Percentiles rank a stretch among this genome's conserved stretches.
Evolutionary conservation across 2,888 invertebrate species (phyloP).

Genomic region (Digitonthophagus gazella): DNA sequence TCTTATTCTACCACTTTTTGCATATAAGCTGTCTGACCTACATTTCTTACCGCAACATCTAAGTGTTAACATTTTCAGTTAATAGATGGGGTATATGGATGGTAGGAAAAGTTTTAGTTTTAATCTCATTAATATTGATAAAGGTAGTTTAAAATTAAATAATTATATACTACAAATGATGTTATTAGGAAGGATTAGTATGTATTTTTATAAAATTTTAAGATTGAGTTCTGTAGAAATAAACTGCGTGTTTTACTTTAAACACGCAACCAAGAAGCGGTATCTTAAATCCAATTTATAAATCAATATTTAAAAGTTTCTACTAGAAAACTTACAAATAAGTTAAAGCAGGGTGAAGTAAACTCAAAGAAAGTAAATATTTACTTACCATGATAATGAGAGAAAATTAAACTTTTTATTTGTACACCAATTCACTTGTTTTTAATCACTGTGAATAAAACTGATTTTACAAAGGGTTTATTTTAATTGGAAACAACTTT

Average conservation of each 20-base stretch:
- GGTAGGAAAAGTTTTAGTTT: not conserved
- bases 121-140: too few relatives aligned
- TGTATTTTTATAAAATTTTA: not conserved
- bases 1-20: constrained; percentile 6
- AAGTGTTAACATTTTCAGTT: not conserved
- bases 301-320: not conserved
- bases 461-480: not conserved
- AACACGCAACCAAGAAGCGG: not conserved
- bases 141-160: too few relatives aligned
- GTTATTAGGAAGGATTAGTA: not conserved
- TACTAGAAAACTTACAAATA: too few relatives aligned
- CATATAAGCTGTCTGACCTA: constrained; percentile 10
- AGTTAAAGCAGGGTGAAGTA: too few relatives aligned
- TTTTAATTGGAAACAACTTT: not conserved
- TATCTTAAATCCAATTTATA: not conserved
- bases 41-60: not conserved
- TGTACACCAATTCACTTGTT: not conserved
- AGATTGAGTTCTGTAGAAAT: not conserved
- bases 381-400: not conserved
- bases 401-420: too few relatives aligned
- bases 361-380: too few relatives aligned
- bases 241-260: not conserved
- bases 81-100: not conserved
- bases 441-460: not conserved
- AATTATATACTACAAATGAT: too few relatives aligned